These are phyloP conservation scores for Eueremaeus valkanovi DNA, from an alignment of 2,888 invertebrate species.

Conservation along the genomic window DNA sequence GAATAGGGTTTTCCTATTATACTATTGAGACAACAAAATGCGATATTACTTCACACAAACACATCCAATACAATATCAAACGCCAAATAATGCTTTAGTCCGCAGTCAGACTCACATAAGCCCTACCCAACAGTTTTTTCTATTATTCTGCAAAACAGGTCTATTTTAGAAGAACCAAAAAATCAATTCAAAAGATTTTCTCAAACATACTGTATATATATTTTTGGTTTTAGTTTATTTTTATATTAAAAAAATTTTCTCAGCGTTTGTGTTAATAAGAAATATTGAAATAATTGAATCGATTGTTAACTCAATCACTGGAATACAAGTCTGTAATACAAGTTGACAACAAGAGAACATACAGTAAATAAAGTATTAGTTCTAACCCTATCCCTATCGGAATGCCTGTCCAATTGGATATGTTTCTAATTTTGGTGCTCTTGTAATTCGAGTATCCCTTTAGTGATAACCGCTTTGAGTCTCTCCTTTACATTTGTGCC, in stretches of 20 bases:
- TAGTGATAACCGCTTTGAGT: constrained; percentile 2
- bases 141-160: background rate
- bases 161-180: background rate
- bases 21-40: constrained; percentile 33
- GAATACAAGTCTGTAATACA: too few relatives aligned
- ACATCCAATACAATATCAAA: constrained; percentile 23
- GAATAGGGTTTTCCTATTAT: constrained; percentile 32
- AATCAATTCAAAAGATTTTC: background rate
- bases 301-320: too few relatives aligned
- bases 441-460: constrained; percentile 26
- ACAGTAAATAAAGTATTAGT: background rate
- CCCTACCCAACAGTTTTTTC: constrained; percentile 26
- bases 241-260: too few relatives aligned
- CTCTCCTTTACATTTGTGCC: background rate
- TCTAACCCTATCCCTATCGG: background rate
- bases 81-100: constrained; percentile 33
- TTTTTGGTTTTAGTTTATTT: too few relatives aligned
- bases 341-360: background rate
- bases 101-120: background rate
- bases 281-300: too few relatives aligned
- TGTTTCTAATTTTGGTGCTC: constrained; percentile 1
- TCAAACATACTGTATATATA: too few relatives aligned
- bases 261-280: too few relatives aligned
- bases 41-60: constrained; percentile 34
- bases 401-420: constrained; percentile 3